Evolutionary conservation across 2,797 vertebrate genomes (phyloP), one percentile per base, ranked within the genome.

Genomic region (Bucorvus abyssinicus): DNA sequence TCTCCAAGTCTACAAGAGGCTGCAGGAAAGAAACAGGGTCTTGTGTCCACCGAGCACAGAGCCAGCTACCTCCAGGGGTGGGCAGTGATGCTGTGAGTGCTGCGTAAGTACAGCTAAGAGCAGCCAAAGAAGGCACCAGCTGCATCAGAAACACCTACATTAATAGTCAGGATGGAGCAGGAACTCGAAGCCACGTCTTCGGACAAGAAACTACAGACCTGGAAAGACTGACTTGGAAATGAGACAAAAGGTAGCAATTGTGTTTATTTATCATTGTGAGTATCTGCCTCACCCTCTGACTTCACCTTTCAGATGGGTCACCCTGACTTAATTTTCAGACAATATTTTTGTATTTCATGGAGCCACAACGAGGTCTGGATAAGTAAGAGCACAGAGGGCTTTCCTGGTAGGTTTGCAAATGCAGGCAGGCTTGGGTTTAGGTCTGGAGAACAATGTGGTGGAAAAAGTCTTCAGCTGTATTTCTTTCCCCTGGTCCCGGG

Each of bases 231-330:
- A 23, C 49, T 85, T 0, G 1, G 90, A 94, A 95, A 71, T 38
- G 63, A 71, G 86, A 92, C 78, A 80, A 87, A 95, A 94, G 78
- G 52, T 87, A 90, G 45, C 60, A 80, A 90, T 68, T 95, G 92
- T 78, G 61, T 75, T 80, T 93, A 77, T 92, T 94, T 93, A 82
- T 88, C 84, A 15, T 19, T 55, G 21, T 26, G 55, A 60, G 59
- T 75, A 94, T 94, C 91, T 94, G 81, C 86, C 90, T 95, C 30
- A 2, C 84, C 89, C 90, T 68, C 78, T 90, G 93, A 87, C 84
- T 90, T 95, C 84, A 74, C 53, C 60, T 81, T 92, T 79, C 45
- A 64, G 27, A 53, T 23, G 49, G 75, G 81, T 95, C 87, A 77
- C 84, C n/a, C 59, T 92, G 81, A 90, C 80, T 55, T 90, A 17